A percentile compares a stretch with the other conserved stretches of the same genome.
Conservation (phyloP, 2,113 vertebrate genomes). For the Prochilodus magdalenae region DNA sequence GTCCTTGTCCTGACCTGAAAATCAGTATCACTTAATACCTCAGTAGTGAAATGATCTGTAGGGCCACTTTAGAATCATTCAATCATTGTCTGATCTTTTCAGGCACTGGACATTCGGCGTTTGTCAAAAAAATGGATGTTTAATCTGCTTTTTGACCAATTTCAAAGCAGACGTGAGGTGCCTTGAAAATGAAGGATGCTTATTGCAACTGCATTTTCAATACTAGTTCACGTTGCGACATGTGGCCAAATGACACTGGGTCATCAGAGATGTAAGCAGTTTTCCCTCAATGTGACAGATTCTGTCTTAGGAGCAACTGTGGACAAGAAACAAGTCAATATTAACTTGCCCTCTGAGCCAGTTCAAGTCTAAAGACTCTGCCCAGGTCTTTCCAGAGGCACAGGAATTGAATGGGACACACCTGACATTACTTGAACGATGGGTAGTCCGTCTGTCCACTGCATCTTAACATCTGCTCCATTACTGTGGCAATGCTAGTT, state of each 20-base stretch:
- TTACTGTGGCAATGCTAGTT: neutral
- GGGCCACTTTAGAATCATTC: slow-evolving; percentile 27
- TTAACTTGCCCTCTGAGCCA: slow-evolving; percentile 24
- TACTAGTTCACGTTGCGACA: neutral
- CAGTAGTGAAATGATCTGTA: slow-evolving; percentile 1
- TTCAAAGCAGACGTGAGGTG: neutral
- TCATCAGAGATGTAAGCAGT: neutral
- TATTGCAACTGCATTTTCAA: neutral
- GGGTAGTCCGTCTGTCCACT: slow-evolving; percentile 48
- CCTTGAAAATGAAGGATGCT: neutral
- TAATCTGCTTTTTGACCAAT: neutral
- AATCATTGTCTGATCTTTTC: slow-evolving; percentile 29
- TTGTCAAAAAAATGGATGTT: slow-evolving; percentile 8
- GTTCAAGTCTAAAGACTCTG: neutral
- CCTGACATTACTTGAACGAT: slow-evolving; percentile 54
- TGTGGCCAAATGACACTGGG: neutral
- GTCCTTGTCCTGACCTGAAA: slow-evolving; percentile 8
- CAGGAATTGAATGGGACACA: slow-evolving; percentile 33
- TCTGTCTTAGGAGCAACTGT: neutral
- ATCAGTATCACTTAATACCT: slow-evolving; percentile 20
- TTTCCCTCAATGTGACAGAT: too few relatives aligned
- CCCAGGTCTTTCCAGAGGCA: neutral
- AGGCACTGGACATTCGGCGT: neutral
- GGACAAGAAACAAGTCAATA: neutral
- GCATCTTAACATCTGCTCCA: slow-evolving; percentile 42